These are phyloP conservation scores for Andrena camellia DNA, from an alignment of 2,888 invertebrate genomes.

Conservation along the genomic window DNA sequence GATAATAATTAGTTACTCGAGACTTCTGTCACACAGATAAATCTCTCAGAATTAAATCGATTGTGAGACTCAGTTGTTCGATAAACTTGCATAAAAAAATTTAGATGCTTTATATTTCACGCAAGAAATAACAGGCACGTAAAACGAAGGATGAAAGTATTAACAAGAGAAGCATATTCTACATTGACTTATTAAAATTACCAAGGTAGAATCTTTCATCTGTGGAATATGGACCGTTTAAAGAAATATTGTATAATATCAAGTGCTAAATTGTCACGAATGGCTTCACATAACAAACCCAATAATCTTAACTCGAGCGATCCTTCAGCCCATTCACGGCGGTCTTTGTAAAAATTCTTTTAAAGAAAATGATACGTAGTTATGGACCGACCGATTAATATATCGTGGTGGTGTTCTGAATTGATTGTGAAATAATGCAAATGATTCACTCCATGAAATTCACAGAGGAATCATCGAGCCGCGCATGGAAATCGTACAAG, in stretches of 20 bases:
- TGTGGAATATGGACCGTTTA: constrained; percentile 4
- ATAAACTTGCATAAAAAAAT: constrained; percentile 22
- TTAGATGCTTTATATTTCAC: constrained; percentile 14
- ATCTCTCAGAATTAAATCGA: constrained; percentile 20
- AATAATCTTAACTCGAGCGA: constrained; percentile 26
- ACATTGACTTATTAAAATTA: constrained; percentile 10
- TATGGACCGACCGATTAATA: constrained; percentile 27
- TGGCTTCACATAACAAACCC: constrained; percentile 39
- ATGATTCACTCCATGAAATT: constrained; percentile 83
- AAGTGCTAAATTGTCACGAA: constrained; percentile 48
- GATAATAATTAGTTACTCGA: constrained; percentile 27
- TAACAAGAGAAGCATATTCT: constrained; percentile 7
- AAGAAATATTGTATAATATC: constrained; percentile 26
- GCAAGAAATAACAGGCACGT: constrained; percentile 9
- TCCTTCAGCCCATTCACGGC: constrained; percentile 9
- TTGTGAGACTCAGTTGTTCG: neutral
- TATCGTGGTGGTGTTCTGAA: constrained; percentile 33
- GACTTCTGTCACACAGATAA: constrained; percentile 9
- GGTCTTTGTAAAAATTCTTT: constrained; percentile 2
- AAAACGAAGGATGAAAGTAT: constrained; percentile 18
- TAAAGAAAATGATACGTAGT: constrained; percentile 25
- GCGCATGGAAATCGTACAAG: constrained; percentile 87
- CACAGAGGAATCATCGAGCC: constrained; percentile 87
- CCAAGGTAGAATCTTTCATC: neutral
- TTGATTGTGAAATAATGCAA: constrained; percentile 58